Conservation (phyloP, 2,113 vertebrate genomes). For the Potamarius usumacintae region DNA sequence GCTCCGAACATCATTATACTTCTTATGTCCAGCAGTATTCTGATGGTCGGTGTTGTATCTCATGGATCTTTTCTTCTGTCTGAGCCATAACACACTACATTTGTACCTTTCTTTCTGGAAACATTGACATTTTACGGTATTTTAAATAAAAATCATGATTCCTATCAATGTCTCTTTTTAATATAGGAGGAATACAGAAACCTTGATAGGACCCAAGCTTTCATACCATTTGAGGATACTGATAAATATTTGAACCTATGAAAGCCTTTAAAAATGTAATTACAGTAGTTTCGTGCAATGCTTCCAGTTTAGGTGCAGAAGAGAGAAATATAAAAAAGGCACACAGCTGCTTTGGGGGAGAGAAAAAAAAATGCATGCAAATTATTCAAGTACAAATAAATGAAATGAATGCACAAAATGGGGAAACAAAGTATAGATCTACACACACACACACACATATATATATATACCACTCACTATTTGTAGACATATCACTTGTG, state of each 20-base stretch:
- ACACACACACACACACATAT: background rate
- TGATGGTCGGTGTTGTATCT: background rate
- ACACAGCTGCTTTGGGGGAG: background rate
- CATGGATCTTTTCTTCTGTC: background rate
- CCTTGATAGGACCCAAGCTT: background rate
- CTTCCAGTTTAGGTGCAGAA: background rate
- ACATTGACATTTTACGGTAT: too few relatives aligned
- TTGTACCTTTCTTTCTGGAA: background rate
- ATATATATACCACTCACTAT: background rate
- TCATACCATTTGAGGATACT: background rate
- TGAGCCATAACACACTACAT: background rate
- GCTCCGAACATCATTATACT: too few relatives aligned
- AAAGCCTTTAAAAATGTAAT: background rate
- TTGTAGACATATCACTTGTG: constrained; percentile 15
- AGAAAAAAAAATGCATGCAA: background rate
- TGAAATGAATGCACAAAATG: constrained; percentile 23
- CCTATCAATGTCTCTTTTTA: background rate
- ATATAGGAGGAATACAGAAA: background rate
- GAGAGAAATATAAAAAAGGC: background rate
- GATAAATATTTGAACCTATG: background rate
- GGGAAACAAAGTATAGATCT: background rate
- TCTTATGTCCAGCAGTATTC: background rate
- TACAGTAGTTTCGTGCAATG: background rate
- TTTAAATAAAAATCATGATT: background rate
- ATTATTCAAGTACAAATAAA: background rate